Evolutionary conservation across 2,888 invertebrate species (phyloP).

Genomic region (Trissolcus brochymenae): DNA sequence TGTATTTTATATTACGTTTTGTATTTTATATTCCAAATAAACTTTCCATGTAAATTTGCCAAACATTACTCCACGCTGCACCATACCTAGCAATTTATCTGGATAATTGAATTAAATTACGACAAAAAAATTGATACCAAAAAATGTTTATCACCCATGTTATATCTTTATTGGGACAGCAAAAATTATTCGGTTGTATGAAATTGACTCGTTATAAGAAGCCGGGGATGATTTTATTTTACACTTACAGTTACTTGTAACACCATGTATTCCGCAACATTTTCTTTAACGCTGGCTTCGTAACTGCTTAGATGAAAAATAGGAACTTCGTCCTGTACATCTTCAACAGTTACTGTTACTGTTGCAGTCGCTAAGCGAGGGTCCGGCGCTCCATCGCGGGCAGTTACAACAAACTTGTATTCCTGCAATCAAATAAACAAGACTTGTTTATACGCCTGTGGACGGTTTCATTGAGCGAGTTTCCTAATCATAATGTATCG

Average conservation of each 20-base stretch:
- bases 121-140: too few species aligned
- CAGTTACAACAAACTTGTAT: constrained; percentile 90
- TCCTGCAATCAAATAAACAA: constrained; percentile 76
- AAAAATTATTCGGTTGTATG: neutral
- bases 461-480: neutral
- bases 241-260: constrained; percentile 84
- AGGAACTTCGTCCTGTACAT: constrained; percentile 90
- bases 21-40: too few species aligned
- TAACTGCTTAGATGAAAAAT: constrained; percentile 85
- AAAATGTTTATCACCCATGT: too few species aligned
- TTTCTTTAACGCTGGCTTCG: constrained; percentile 90
- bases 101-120: neutral
- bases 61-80: too few species aligned
- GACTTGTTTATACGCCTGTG: constrained; percentile 10
- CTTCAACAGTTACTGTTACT: constrained; percentile 87
- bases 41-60: too few species aligned
- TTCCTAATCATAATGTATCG: neutral
- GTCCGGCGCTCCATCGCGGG: constrained; percentile 91
- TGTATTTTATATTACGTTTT: too few species aligned
- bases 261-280: constrained; percentile 86
- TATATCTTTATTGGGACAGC: neutral
- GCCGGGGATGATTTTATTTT: constrained; percentile 20
- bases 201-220: too few species aligned
- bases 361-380: constrained; percentile 91
- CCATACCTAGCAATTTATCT: too few species aligned